These are phyloP conservation scores for Macroglossus sobrinus DNA, from an alignment of 2,113 vertebrate species.

Conservation along the genomic window DNA sequence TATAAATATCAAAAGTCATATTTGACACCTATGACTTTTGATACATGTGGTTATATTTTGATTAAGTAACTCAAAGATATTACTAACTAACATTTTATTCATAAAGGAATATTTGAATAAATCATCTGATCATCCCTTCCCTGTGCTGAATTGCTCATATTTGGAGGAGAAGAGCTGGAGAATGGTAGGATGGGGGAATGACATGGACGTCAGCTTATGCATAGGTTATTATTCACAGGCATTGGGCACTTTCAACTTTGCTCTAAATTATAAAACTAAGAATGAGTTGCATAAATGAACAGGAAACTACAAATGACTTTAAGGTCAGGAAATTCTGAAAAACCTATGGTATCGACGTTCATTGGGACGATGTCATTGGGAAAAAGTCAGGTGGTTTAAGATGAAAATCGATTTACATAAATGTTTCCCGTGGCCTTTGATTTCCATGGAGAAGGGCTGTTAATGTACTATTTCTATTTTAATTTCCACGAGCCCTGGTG, in stretches of 20 bases:
- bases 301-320: conserved; percentile 32
- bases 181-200: background rate
- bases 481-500: background rate
- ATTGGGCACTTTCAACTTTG: background rate
- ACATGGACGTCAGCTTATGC: background rate
- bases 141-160: background rate
- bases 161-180: background rate
- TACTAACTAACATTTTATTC: background rate
- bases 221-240: background rate
- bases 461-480: conserved; percentile 12
- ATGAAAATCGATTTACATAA: conserved; percentile 32
- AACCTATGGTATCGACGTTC: background rate
- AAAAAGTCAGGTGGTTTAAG: conserved; percentile 42
- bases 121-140: background rate
- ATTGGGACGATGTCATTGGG: conserved; percentile 9
- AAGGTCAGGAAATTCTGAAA: background rate
- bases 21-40: no score
- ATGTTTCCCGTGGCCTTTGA: background rate
- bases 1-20: no score
- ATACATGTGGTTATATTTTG: background rate
- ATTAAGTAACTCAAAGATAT: background rate
- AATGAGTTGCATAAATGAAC: conserved; percentile 1
- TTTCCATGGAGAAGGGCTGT: background rate
- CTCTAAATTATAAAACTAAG: conserved; percentile 6
- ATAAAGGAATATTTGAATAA: conserved; percentile 10